A percentile compares a stretch with the other conserved stretches of the same genome.
Evolutionary conservation across 2,113 vertebrate species (phyloP).

Genomic region (Corynorhinus townsendii): DNA sequence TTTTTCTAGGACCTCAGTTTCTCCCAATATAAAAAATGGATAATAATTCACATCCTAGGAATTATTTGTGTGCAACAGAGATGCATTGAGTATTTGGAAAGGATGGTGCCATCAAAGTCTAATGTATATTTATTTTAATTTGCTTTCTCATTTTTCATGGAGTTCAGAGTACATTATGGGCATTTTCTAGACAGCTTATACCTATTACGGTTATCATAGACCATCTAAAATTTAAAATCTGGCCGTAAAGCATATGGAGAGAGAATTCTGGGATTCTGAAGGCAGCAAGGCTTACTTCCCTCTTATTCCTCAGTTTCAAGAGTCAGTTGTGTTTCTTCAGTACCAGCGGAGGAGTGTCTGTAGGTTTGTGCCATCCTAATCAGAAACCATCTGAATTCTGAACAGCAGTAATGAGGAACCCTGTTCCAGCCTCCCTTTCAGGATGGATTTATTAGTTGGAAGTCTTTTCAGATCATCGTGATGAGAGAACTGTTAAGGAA

Average conservation of each 20-base stretch:
- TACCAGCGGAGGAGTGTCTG: background rate
- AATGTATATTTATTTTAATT: conserved; percentile 18
- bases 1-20: conserved; percentile 26
- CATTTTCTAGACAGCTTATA: conserved; percentile 24
- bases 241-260: background rate
- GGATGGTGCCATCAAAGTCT: background rate
- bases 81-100: background rate
- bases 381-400: conserved; percentile 19
- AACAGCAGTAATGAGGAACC: background rate
- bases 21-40: background rate
- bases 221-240: background rate
- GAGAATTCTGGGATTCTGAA: background rate
- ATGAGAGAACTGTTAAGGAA: background rate
- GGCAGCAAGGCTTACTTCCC: background rate
- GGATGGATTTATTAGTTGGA: background rate
- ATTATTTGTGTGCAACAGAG: background rate
- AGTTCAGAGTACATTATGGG: background rate
- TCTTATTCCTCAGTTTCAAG: background rate
- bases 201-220: background rate
- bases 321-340: conserved; percentile 20
- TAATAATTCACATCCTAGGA: background rate
- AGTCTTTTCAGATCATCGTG: background rate
- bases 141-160: conserved; percentile 36
- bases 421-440: background rate
- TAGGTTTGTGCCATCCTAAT: conserved; percentile 10